A percentile compares a stretch with the other conserved stretches of the same genome.
Conservation (phyloP, 2,888 invertebrate species). For the Caenorhabditis sp. region DNA sequence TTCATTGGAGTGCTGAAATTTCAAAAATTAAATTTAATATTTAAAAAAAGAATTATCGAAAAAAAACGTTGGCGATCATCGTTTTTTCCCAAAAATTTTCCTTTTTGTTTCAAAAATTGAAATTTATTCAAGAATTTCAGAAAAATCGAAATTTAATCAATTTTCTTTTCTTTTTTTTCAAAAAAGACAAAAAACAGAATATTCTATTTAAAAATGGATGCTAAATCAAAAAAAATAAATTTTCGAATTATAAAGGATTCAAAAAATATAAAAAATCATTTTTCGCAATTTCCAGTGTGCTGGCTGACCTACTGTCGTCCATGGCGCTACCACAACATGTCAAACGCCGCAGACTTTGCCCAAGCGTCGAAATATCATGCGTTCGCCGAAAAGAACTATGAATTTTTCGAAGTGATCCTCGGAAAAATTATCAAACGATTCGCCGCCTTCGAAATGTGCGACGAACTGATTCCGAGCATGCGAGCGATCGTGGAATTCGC, state of each 20-base stretch:
- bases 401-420: conserved; percentile 69
- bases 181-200: no score
- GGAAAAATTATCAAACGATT: conserved; percentile 72
- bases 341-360: conserved; percentile 24
- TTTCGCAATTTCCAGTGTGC: conserved; percentile 47
- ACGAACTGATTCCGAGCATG: conserved; percentile 43
- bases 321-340: conserved; percentile 65
- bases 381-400: conserved; percentile 64
- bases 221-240: no score
- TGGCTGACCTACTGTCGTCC: conserved; percentile 70
- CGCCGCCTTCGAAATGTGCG: conserved; percentile 56
- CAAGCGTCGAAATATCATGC: conserved; percentile 28
- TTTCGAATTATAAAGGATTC: not conserved
- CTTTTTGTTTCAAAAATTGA: no score
- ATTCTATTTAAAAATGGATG: no score
- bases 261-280: not conserved
- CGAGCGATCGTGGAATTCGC: conserved; percentile 62
- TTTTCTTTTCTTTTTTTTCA: no score
- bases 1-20: no score
- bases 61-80: no score
- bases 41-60: no score
- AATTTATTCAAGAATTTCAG: no score
- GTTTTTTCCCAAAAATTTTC: no score
- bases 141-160: no score
- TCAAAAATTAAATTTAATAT: no score